Percentiles rank a stretch among this genome's conserved stretches.
phyloP scores from a whole-genome alignment of 1,140 invertebrate species.

The Bathynomus jamesi region DNA sequence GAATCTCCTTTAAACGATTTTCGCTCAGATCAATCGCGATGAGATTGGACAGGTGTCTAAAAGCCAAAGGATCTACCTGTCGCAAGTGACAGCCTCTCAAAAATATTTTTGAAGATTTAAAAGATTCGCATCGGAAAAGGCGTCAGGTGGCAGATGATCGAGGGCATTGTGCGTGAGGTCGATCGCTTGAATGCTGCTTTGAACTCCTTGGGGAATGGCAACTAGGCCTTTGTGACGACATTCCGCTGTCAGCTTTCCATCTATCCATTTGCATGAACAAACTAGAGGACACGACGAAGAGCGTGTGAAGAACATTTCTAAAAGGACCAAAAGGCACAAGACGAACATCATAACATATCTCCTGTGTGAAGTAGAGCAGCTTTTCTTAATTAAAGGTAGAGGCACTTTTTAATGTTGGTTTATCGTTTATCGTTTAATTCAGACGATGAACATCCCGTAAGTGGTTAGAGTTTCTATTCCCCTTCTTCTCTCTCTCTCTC shows the following conservation, averaged over 20 bases:
- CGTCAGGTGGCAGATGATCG: conserved; percentile 61
- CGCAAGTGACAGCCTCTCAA: conserved; percentile 64
- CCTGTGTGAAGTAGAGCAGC: background rate
- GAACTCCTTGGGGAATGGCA: conserved; percentile 67
- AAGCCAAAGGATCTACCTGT: conserved; percentile 66
- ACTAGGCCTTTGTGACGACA: conserved; percentile 66
- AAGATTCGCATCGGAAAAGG: conserved; percentile 65
- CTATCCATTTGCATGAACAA: conserved; percentile 84
- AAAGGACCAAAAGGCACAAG: background rate
- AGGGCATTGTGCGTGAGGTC: conserved; percentile 75
- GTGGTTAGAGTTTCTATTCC: too few species aligned
- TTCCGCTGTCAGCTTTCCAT: conserved; percentile 80
- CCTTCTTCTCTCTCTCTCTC: too few species aligned
- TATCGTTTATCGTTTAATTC: background rate
- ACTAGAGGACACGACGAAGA: conserved; percentile 54
- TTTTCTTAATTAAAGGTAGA: background rate
- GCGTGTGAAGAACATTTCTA: background rate
- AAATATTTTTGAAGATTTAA: conserved; percentile 80
- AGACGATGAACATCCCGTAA: background rate
- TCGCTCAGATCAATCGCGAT: conserved; percentile 79
- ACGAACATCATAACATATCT: background rate
- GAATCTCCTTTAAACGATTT: conserved; percentile 66
- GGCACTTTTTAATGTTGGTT: background rate
- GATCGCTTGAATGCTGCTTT: conserved; percentile 79
- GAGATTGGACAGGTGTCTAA: conserved; percentile 72